Evolutionary conservation across 2,113 vertebrate species (phyloP).

Genomic region (Chinchilla lanigera): DNA sequence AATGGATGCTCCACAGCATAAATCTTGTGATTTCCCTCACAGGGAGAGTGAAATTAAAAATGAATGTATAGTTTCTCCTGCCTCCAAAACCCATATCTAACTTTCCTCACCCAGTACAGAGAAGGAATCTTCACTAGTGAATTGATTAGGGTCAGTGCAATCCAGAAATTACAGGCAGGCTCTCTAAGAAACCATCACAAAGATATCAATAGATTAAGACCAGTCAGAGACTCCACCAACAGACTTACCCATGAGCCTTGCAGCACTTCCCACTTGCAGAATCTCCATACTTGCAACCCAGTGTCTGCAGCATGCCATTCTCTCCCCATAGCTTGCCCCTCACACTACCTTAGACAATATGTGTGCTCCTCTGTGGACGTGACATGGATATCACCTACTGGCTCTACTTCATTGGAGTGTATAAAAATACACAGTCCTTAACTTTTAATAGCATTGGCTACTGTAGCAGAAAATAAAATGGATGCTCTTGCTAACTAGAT

Average conservation of each 20-base stretch:
- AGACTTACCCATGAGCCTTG: background rate
- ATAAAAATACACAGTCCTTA: too few species aligned
- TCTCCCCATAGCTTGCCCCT: too few species aligned
- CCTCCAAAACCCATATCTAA: background rate
- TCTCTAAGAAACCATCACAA: background rate
- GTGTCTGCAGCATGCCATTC: background rate
- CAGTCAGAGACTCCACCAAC: background rate
- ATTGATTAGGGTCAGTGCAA: background rate
- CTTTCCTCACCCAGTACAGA: background rate
- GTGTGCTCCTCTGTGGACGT: background rate
- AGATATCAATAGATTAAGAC: background rate
- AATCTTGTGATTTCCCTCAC: background rate
- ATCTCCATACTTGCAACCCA: background rate
- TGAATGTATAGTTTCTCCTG: background rate
- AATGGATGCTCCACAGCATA: background rate
- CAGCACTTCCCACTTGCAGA: background rate
- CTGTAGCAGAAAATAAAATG: background rate
- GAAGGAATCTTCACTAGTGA: background rate
- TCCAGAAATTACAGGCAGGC: too few species aligned
- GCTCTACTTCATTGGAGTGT: background rate
- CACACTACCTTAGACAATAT: background rate
- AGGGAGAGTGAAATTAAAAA: background rate
- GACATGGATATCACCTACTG: background rate
- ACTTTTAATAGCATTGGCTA: background rate
- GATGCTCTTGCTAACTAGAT: too few species aligned